These are phyloP conservation scores for Corythaeola cristata DNA, from an alignment of 2,113 vertebrate genomes.

Conservation along the genomic window DNA sequence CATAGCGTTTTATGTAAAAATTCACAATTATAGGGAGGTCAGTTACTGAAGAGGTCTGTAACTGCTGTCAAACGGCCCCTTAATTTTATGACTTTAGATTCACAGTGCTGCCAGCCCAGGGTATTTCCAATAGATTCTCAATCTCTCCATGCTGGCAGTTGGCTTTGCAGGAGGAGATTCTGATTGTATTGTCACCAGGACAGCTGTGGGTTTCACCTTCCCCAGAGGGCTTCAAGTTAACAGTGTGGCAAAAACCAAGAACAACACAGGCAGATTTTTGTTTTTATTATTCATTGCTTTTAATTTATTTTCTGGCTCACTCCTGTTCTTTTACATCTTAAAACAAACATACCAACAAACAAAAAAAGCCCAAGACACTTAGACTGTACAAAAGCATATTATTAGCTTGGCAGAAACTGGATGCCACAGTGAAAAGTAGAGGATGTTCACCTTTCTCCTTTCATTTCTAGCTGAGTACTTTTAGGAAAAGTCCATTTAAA, in stretches of 20 bases:
- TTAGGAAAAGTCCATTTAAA: background rate
- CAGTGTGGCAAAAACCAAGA: background rate
- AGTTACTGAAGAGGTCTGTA: background rate
- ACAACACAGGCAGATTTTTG: background rate
- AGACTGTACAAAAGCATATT: background rate
- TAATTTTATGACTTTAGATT: background rate
- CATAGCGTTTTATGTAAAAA: background rate
- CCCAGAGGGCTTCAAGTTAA: background rate
- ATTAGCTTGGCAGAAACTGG: background rate
- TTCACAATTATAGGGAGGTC: background rate
- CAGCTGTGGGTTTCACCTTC: conserved; percentile 15
- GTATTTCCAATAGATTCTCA: background rate
- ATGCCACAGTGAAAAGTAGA: background rate
- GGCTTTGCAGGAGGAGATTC: background rate
- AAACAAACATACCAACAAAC: background rate
- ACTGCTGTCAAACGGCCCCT: background rate
- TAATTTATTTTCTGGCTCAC: background rate
- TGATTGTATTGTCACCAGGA: background rate
- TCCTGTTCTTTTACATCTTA: background rate
- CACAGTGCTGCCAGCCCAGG: background rate
- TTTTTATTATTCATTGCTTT: background rate
- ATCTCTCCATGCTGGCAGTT: background rate
- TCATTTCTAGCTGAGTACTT: background rate
- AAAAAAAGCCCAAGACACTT: background rate
- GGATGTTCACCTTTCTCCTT: background rate